These are phyloP conservation scores for Leucoraja erinaceus DNA, from an alignment of 2,113 vertebrate species.

Conservation along the genomic window DNA sequence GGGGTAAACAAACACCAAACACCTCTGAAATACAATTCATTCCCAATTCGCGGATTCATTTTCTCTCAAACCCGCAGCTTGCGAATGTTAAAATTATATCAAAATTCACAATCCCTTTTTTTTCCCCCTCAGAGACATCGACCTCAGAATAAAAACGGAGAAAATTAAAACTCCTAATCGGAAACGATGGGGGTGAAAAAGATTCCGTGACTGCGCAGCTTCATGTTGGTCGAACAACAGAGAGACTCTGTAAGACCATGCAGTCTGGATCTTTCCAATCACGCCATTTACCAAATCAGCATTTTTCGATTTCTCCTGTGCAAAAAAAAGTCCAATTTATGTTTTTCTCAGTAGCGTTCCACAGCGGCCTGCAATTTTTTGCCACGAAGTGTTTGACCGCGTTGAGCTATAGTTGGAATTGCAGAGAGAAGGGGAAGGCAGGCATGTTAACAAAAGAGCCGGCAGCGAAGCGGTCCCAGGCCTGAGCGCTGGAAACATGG, in stretches of 20 bases:
- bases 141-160: no score
- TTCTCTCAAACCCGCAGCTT: neutral
- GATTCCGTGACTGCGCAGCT: neutral
- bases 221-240: neutral
- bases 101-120: neutral
- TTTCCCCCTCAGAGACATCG: neutral
- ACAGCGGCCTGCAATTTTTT: neutral
- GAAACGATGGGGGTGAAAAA: neutral
- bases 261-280: neutral
- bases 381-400: neutral
- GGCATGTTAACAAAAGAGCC: neutral
- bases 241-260: no score
- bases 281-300: neutral
- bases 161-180: neutral
- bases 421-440: neutral
- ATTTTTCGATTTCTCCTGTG: neutral
- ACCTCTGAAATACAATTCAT: neutral
- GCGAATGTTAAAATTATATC: neutral
- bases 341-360: neutral
- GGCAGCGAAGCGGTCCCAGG: neutral
- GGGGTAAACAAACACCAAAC: neutral
- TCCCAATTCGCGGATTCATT: neutral
- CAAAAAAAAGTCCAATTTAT: neutral
- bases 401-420: neutral
- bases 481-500: neutral